Base-by-base conservation (phyloP, 2,113 vertebrate species). In the Laterallus jamaicensis region DNA sequence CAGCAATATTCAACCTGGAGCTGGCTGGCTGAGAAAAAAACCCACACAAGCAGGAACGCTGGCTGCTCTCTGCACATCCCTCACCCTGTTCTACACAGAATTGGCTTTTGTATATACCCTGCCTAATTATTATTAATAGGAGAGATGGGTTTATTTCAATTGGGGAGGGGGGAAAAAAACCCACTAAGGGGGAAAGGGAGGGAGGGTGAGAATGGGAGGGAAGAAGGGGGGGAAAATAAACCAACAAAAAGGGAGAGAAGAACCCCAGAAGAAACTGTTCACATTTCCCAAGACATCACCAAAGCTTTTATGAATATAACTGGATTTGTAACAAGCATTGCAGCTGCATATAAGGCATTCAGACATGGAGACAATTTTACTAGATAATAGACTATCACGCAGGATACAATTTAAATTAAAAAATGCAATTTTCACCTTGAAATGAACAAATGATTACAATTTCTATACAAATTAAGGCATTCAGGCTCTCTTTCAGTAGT, bases 401-500 rank as follows among this genome's bases (percentile, higher is more conserved):
- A 99, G 99, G 99, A 99, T 99, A 99, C 99, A 99, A 99, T 99
- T 99, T 99, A 99, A 99, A 99, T 99, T 99, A 99, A 99, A 99
- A 99, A 99, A 99, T 99, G 99, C 99, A 99, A 99, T 99, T 99
- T 99, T 99, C 99, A 99, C 99, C 99, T 99, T 99, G 99, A 99
- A 99, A 99, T 99, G 99, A 99, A 99, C 99, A 99, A 99, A 99
- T 99, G 99, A 99, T 99, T 99, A 99, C 99, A 99, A 99, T 99
- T 99, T 99, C 99, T 99, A 99, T 99, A 99, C 99, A 99, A 99
- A 99, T 99, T 99, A 99, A 99, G 99, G 99, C 99, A 99, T 99
- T 99, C 99, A 99, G 99, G 98, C 99, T 98, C 98, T 95, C 99
- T 99, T 99, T 99, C 99, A 99, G 99, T 99, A 98, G 98, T 98